Base-by-base conservation (phyloP, 2,888 invertebrate species). In the Andrena chrysosceles region DNA sequence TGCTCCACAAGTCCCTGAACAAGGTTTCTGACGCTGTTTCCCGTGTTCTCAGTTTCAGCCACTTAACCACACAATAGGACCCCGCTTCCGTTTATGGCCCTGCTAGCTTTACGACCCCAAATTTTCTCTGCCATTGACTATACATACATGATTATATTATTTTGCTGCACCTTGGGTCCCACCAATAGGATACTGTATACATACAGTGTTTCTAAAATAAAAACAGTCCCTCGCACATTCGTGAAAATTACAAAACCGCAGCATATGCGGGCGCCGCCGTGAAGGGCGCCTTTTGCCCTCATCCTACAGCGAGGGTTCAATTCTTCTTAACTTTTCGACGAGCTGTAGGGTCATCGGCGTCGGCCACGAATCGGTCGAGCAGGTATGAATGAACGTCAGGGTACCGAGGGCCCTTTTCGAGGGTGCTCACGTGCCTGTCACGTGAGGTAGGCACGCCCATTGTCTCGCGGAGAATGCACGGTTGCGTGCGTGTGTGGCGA, bases 381-480 rank as follows among this genome's bases (percentile, higher is more conserved):
- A 66, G 62, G 83, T 71, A 85, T 89, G 89, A 89, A 89, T 88
- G 89, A 89, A 88, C 71, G 85, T 23, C 77, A 82, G 83, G 83
- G 74, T 42, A 74, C 68, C 83, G 82, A 86, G 87, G 85, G 83
- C 77, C 85, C 83, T 90, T 91, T 91, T 91, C 81, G 88, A 91
- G 91, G 90, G 90, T 90, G 82, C 90, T 91, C 90, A 90, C 89
- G 90, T 88, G 89, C 69, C 85, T 52, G 90, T 89, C 90, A 87
- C 90, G 89, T 88, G 90, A 89, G 84, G 82, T 76, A 88, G 89
- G 79, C 86, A 87, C 89, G 75, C 85, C 89, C 89, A 91, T 91
- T 91, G 90, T 91, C 85, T 88, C 86, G 79, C 64, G 70, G 54
- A 75, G 83, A 86, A 68, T 86, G 64, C 67, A 77, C 70, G 63